Base-by-base conservation (phyloP, 1,140 invertebrate genomes). In the Camponotus pennsylvanicus region DNA sequence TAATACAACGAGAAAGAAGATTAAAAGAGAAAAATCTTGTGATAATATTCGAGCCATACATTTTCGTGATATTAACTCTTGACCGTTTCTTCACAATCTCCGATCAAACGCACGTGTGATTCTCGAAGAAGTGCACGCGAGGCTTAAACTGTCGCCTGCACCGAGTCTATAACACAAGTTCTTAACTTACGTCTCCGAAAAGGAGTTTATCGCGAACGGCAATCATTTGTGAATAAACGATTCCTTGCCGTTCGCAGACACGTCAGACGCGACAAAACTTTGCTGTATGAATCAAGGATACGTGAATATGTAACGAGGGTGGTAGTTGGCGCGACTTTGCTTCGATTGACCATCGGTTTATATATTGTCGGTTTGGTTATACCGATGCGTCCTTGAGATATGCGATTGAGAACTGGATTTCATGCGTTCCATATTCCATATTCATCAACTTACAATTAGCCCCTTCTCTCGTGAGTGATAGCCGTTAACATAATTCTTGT, bases 181-280 rank as follows among this genome's bases (percentile, higher is more conserved):
- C 27, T 82, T 42, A 67, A 61, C 52, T 83, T 45, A 61, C 42
- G 49, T 73, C 79, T 11, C 63, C 79, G 55, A 73, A 82, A 82
- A 82, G 52, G 66, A 82, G 11, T 32, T 57, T 70, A 57, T 27
- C 37, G 37, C 49, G 3, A 52, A 52, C 4, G 49, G 49, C 49
- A 52, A 52, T 52, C 15, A 52, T 42, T 73, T 11, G 6, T 42
- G 69, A 75, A 73, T 45, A 52, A 71, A 63, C 42, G 15, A 59
- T 45, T 77, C 6, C 11, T 61, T 13, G 52, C 21, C 27, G 34
- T 13, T 61, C 21, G 55, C 37, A 64, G 59, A 91, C 90, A 89
- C 89, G 90, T 91, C 85, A 91, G 75, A 45, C 45, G 27, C 67
- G 52, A 11, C 18, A 69, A 85, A 91, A 91, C 45, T 91, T 91